Percentiles rank a stretch among this genome's conserved stretches.
phyloP scores from a whole-genome alignment of 2,113 vertebrate genomes.

The Puntigrus tetrazona region DNA sequence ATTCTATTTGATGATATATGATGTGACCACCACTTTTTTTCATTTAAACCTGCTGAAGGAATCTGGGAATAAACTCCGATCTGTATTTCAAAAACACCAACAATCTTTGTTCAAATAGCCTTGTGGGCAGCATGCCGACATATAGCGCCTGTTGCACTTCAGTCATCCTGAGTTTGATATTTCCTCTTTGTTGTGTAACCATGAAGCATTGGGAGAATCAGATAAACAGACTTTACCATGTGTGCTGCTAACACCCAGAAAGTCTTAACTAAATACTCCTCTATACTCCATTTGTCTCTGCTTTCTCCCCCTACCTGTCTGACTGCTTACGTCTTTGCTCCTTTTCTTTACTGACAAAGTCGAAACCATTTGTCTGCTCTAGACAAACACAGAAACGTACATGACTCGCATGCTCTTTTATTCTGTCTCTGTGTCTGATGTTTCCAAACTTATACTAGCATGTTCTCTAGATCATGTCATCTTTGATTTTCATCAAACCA shows the following conservation, averaged over 20 bases:
- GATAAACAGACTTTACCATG: neutral
- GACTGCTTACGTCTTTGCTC: neutral
- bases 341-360: neutral
- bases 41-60: neutral
- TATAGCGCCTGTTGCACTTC: neutral
- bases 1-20: neutral
- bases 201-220: neutral
- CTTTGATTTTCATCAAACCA: neutral
- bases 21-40: neutral
- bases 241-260: neutral
- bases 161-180: neutral
- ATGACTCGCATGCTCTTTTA: neutral
- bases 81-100: neutral
- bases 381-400: neutral
- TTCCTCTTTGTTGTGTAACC: neutral
- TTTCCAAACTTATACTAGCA: neutral
- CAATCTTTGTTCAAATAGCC: neutral
- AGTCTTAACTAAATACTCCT: neutral
- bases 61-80: neutral
- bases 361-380: neutral
- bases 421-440: neutral
- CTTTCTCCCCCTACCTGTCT: neutral
- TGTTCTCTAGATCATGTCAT: neutral
- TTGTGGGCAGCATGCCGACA: neutral
- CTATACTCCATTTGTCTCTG: neutral